phyloP scores from a whole-genome alignment of 2,113 vertebrate species.

The Cynoglossus semilaevis region DNA sequence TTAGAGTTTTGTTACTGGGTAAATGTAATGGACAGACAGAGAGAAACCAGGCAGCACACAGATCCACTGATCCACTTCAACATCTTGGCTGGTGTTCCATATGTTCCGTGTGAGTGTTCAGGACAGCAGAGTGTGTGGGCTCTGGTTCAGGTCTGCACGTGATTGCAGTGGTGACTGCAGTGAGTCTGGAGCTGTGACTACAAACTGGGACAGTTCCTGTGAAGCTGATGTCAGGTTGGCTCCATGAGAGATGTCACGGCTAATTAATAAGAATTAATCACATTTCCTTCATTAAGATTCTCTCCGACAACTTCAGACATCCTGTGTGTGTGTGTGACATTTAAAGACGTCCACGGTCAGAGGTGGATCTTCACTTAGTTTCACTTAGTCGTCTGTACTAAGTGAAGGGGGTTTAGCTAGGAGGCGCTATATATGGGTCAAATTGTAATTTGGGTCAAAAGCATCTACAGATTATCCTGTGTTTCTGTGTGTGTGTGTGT shows the following conservation, averaged over 20 bases:
- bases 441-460: slow-evolving; percentile 46
- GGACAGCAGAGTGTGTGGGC: slow-evolving; percentile 2
- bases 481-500: slow-evolving; percentile 7
- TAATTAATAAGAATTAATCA: slow-evolving; percentile 33
- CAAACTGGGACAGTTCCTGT: slow-evolving; percentile 29
- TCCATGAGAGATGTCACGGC: slow-evolving; percentile 3
- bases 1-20: too few species aligned
- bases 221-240: slow-evolving; percentile 14
- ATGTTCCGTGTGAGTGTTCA: too few species aligned
- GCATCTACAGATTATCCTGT: slow-evolving; percentile 65
- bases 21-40: too few species aligned
- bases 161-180: slow-evolving; percentile 8
- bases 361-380: too few species aligned
- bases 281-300: slow-evolving; percentile 35
- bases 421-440: neutral
- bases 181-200: slow-evolving; percentile 1
- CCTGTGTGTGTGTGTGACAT: too few species aligned
- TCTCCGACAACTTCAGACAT: neutral
- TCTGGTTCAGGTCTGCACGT: slow-evolving; percentile 9
- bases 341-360: too few species aligned
- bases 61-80: too few species aligned
- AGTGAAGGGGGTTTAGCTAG: slow-evolving; percentile 31
- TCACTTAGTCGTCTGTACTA: too few species aligned
- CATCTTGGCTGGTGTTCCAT: too few species aligned
- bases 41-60: too few species aligned